Evolutionary conservation across 1,140 invertebrate genomes (phyloP), one percentile per base, ranked within the genome.

Genomic region (Pseudoatta argentina): DNA sequence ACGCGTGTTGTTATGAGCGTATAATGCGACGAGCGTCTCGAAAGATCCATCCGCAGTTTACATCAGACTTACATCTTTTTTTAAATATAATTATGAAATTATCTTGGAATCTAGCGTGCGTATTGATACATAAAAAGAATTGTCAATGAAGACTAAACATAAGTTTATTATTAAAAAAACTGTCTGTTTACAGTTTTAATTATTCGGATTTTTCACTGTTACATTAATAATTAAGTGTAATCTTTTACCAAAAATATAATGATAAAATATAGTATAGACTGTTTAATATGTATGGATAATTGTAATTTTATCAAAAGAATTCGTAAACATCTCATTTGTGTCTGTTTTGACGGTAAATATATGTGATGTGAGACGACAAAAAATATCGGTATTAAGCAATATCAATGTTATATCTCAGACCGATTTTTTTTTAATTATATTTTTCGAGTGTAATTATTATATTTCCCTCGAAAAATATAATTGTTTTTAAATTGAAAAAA

Each of bases 31-130:
- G 48, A 73, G 39, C 18, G 18, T 72, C 34, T 85, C 53, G 14
- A 72, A 66, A 88, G 24, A 48, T 72, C 10, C 79, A 14, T 53
- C n/a, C 14, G 39, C 30, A 81, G 18, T 18, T 61, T 39, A 21
- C 21, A 55, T 18, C 48, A 59, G 21, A 53, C 44, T 72, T 44
- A 24, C 3, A 34, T 51, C 1, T 61, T 59, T 27, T 71, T 18
- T 7, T n/a, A 57, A 18, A 51, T 61, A 48, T 1, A 71, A 69
- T 21, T 79, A 48, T 10, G 2, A 48, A 61, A 2, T n/a, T 48
- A 48, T 14, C 44, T 21, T 24, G 34, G 12, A 44, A 27, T 30
- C n/a, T 61, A 63, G 59, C 5, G 2, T 10, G n/a, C 16, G n/a
- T 24, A 6, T 18, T 44, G 16, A 16, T 21, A 64, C 27, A 48